phyloP scores from a whole-genome alignment of 1,140 invertebrate species.

The Diorhabda carinulata region DNA sequence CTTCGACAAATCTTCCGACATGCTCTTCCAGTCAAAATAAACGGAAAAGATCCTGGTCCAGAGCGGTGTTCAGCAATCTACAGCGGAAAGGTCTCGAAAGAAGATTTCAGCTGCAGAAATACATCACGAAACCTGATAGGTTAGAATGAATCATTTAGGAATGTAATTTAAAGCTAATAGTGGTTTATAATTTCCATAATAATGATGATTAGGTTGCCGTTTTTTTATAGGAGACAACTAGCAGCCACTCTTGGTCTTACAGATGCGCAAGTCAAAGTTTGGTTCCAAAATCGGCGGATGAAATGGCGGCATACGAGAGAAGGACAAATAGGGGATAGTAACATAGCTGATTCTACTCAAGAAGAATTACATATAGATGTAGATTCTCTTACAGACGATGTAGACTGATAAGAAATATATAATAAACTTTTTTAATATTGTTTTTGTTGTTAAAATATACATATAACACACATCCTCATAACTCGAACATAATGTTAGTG shows the following conservation, averaged over 20 bases:
- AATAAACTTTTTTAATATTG: neutral
- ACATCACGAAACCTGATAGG: constrained; percentile 90
- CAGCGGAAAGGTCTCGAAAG: constrained; percentile 88
- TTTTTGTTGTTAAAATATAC: no score
- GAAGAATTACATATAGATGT: constrained; percentile 45
- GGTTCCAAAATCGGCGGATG: constrained; percentile 92
- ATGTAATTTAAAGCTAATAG: no score
- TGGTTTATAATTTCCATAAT: no score
- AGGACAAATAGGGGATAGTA: constrained; percentile 41
- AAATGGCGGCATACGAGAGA: constrained; percentile 87
- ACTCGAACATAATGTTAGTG: no score
- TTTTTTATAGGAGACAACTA: constrained; percentile 59
- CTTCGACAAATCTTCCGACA: constrained; percentile 19
- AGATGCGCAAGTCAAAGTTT: constrained; percentile 82
- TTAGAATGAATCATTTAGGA: neutral
- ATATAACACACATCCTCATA: no score
- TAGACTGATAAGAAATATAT: constrained; percentile 23
- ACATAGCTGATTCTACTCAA: constrained; percentile 41
- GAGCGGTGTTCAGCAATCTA: constrained; percentile 90
- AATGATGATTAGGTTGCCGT: neutral
- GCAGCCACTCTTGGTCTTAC: constrained; percentile 87
- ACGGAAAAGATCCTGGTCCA: constrained; percentile 85
- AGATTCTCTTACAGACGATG: constrained; percentile 41
- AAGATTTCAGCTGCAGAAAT: constrained; percentile 90
- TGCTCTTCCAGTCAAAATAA: constrained; percentile 50